Conservation (phyloP, 2,888 invertebrate genomes). For the Halictus ligatus region DNA sequence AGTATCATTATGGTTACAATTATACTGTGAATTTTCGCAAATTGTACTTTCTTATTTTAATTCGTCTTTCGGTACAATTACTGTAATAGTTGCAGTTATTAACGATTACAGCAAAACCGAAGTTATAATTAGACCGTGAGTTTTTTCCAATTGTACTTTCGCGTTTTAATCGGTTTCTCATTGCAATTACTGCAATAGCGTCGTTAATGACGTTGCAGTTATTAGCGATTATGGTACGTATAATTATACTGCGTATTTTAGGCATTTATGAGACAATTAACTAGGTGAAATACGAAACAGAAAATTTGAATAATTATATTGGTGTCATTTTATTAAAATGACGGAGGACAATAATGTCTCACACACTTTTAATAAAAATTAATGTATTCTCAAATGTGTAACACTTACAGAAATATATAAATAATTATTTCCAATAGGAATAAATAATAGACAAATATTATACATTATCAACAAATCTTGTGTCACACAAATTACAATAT, state of each 20-base stretch:
- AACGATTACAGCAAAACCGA: neutral
- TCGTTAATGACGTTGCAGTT: neutral
- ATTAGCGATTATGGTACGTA: neutral
- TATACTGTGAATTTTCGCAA: neutral
- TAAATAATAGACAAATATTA: too few species aligned
- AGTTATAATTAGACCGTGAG: neutral
- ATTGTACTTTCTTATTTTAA: neutral
- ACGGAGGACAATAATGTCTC: too few species aligned
- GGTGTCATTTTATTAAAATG: too few species aligned
- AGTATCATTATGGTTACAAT: neutral
- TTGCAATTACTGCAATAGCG: neutral
- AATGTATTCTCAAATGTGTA: too few species aligned
- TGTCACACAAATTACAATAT: too few species aligned
- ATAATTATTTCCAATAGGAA: too few species aligned
- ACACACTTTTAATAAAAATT: too few species aligned
- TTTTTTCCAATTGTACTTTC: neutral
- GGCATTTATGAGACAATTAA: neutral
- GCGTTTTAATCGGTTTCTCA: neutral
- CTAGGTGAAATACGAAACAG: neutral
- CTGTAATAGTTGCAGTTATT: neutral
- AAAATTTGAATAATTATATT: too few species aligned
- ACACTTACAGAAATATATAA: too few species aligned
- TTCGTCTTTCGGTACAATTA: neutral
- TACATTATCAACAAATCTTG: too few species aligned
- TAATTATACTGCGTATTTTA: neutral